Evolutionary conservation across 2,888 invertebrate genomes (phyloP).

Genomic region (Pyralis farinalis): DNA sequence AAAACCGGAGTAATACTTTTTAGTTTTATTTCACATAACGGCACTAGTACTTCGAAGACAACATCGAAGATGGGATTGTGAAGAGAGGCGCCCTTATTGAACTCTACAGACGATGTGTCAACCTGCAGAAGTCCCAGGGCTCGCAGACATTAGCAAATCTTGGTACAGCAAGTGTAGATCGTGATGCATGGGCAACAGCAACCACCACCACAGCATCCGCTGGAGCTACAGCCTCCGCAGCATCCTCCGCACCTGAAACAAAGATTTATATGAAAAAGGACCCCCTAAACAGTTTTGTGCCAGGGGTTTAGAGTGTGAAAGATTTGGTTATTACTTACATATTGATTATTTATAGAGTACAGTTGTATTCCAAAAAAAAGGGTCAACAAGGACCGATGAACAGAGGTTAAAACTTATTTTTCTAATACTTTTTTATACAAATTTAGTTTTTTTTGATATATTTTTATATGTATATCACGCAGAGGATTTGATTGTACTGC

Average conservation of each 20-base stretch:
- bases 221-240: slow-evolving; percentile 25
- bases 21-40: too few relatives aligned
- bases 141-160: slow-evolving; percentile 15
- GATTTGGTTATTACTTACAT: slow-evolving; percentile 33
- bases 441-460: slow-evolving; percentile 31
- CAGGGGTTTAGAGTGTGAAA: too few relatives aligned
- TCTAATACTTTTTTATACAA: slow-evolving; percentile 1
- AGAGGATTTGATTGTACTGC: slow-evolving; percentile 53
- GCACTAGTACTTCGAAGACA: too few relatives aligned
- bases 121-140: not conserved
- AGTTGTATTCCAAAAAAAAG: slow-evolving; percentile 5
- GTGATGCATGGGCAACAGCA: slow-evolving; percentile 28
- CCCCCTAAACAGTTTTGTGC: too few relatives aligned
- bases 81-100: not conserved
- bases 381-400: too few relatives aligned
- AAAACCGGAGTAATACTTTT: too few relatives aligned
- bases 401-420: too few relatives aligned
- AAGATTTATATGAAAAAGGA: not conserved
- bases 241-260: slow-evolving; percentile 51
- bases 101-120: slow-evolving; percentile 1
- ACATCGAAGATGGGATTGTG: too few relatives aligned
- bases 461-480: slow-evolving; percentile 37
- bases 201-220: slow-evolving; percentile 16
- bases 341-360: slow-evolving; percentile 28
- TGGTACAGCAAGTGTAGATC: slow-evolving; percentile 28